A percentile compares a stretch with the other conserved stretches of the same genome.
These are phyloP conservation scores for Scomber japonicus DNA, from an alignment of 2,113 vertebrate species.

Conservation along the genomic window DNA sequence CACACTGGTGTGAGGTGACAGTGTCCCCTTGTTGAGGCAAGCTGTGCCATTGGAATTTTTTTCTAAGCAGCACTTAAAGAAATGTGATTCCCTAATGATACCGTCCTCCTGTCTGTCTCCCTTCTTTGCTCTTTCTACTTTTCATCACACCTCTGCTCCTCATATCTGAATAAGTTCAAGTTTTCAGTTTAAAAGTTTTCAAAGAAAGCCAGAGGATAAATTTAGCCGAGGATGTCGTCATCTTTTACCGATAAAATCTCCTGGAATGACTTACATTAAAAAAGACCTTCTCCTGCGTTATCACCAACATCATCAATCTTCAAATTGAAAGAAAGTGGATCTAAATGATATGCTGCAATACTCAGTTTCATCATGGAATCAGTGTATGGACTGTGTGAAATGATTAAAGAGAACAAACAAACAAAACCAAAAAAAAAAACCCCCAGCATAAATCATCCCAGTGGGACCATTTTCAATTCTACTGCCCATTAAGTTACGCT, in stretches of 20 bases:
- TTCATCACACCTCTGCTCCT: not conserved
- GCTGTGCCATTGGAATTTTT: constrained; percentile 38
- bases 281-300: not conserved
- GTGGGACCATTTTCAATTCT: too few species aligned
- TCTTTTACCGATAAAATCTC: not conserved
- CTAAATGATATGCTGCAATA: too few species aligned
- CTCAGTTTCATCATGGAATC: too few species aligned
- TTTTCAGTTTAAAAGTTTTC: not conserved
- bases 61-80: constrained; percentile 36
- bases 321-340: too few species aligned
- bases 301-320: not conserved
- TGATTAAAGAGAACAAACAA: too few species aligned
- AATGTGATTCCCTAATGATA: constrained; percentile 32
- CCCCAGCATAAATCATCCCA: too few species aligned
- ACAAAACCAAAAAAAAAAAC: too few species aligned
- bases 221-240: not conserved
- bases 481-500: too few species aligned
- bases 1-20: constrained; percentile 18
- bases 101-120: constrained; percentile 22
- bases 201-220: not conserved
- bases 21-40: constrained; percentile 25
- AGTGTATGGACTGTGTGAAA: too few species aligned
- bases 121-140: constrained; percentile 8
- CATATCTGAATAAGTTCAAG: not conserved
- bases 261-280: not conserved